These are phyloP conservation scores for Silurus asotus DNA, from an alignment of 2,113 vertebrate genomes.

Conservation along the genomic window DNA sequence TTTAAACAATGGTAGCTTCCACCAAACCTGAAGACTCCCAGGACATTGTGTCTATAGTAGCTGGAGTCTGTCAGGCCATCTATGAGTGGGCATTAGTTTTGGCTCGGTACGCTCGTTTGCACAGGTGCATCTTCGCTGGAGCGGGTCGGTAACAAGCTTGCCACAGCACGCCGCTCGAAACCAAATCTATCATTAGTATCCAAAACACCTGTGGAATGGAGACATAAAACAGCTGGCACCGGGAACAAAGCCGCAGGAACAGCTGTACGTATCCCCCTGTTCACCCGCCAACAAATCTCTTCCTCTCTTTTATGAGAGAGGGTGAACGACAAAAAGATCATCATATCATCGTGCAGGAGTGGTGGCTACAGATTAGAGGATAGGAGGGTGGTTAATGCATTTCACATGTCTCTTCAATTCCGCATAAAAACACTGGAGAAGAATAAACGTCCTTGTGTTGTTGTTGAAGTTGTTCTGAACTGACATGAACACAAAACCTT, in stretches of 20 bases:
- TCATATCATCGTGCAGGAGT: background rate
- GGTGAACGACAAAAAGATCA: background rate
- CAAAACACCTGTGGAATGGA: constrained; percentile 47
- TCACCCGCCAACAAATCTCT: background rate
- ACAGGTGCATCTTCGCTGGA: constrained; percentile 37
- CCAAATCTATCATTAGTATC: constrained; percentile 49
- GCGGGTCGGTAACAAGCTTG: constrained; percentile 12
- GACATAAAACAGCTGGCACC: constrained; percentile 36
- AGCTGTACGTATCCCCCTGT: constrained; percentile 30
- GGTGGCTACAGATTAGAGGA: background rate
- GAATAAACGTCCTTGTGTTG: background rate
- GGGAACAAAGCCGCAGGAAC: constrained; percentile 1
- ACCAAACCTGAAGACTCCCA: background rate
- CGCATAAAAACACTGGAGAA: background rate
- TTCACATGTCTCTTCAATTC: background rate
- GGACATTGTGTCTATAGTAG: background rate
- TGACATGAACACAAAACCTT: background rate
- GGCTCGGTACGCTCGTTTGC: constrained; percentile 32
- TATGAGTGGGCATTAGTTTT: constrained; percentile 23
- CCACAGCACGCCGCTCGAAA: constrained; percentile 30
- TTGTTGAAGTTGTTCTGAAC: constrained; percentile 7
- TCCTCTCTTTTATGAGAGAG: background rate
- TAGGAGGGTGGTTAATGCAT: background rate
- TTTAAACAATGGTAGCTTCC: background rate
- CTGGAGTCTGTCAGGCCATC: background rate